Percentiles rank a stretch among this genome's conserved stretches.
phyloP scores from a whole-genome alignment of 2,797 vertebrate genomes.

The Malacoraja senta region DNA sequence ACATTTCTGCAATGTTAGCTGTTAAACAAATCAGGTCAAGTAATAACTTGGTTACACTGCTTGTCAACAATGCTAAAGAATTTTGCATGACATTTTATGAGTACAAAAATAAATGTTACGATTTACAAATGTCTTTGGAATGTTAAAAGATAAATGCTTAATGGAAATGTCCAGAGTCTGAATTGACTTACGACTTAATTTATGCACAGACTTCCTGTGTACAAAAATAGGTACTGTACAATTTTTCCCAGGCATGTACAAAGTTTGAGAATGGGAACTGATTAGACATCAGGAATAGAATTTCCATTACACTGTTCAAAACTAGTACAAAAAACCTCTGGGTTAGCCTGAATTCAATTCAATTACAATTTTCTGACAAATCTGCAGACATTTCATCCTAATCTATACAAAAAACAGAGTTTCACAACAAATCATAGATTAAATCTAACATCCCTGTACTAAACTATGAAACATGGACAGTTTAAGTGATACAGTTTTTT shows the following conservation, averaged over 20 bases:
- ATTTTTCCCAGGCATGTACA: background rate
- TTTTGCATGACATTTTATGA: too few species aligned
- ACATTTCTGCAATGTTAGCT: too few species aligned
- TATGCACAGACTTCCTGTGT: too few species aligned
- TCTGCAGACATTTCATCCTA: background rate
- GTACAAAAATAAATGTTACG: background rate
- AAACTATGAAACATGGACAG: background rate
- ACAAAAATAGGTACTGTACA: background rate
- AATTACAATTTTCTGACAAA: background rate
- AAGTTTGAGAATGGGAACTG: background rate
- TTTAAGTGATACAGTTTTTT: background rate
- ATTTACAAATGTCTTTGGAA: background rate
- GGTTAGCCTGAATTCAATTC: background rate
- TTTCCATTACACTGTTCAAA: background rate
- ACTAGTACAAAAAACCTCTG: background rate
- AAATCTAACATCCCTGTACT: background rate
- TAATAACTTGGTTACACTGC: background rate
- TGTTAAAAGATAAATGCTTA: background rate
- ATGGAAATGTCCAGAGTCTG: background rate
- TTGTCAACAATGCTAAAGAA: conserved; percentile 5
- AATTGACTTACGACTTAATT: background rate
- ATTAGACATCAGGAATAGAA: background rate
- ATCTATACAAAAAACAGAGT: background rate
- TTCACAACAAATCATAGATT: background rate
- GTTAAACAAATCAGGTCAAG: background rate